These are phyloP conservation scores for Avahi laniger DNA, from an alignment of 2,797 vertebrate genomes.

Conservation along the genomic window DNA sequence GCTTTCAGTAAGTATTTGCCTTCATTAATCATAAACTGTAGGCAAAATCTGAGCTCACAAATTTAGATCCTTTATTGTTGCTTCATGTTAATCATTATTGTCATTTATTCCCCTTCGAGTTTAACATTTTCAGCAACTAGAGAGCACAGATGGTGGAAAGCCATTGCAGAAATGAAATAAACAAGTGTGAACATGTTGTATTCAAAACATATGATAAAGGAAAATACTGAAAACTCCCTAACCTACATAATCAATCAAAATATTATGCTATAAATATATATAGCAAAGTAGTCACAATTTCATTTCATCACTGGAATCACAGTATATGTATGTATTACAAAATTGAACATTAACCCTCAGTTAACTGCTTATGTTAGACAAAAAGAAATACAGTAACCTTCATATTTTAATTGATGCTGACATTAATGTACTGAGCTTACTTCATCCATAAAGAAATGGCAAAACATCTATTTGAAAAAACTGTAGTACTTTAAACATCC, in stretches of 20 bases:
- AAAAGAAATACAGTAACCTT: background rate
- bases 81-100: slow-evolving; percentile 82
- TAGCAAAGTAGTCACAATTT: slow-evolving; percentile 51
- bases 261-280: slow-evolving; percentile 48
- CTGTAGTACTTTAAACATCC: background rate
- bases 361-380: background rate
- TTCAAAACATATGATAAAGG: slow-evolving; percentile 78
- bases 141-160: slow-evolving; percentile 82
- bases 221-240: slow-evolving; percentile 65
- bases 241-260: slow-evolving; percentile 75
- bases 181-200: slow-evolving; percentile 69
- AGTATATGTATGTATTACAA: background rate
- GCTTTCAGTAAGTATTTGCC: slow-evolving; percentile 78
- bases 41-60: slow-evolving; percentile 80
- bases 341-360: background rate
- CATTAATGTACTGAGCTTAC: background rate
- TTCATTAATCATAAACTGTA: slow-evolving; percentile 84
- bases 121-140: slow-evolving; percentile 74
- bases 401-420: background rate
- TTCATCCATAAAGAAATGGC: background rate
- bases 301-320: slow-evolving; percentile 13
- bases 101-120: slow-evolving; percentile 73
- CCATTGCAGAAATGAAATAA: slow-evolving; percentile 78
- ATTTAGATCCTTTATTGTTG: slow-evolving; percentile 81
- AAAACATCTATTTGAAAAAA: background rate